Evolutionary conservation across 2,888 invertebrate genomes (phyloP), one percentile per base, ranked within the genome.

Genomic region (Papilio protenor): DNA sequence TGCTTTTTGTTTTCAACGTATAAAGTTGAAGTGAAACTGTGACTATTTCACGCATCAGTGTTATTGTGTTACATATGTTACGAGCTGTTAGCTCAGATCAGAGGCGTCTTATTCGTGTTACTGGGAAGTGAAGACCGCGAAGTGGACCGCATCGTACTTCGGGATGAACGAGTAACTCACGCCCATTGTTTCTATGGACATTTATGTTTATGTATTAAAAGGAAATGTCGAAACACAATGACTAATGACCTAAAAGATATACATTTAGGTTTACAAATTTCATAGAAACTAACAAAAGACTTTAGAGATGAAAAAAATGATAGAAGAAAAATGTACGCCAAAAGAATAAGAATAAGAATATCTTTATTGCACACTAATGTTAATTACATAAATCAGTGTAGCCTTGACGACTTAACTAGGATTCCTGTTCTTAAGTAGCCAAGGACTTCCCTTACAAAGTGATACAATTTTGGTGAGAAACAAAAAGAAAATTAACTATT

Each of bases 21-120:
- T 81, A 87, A 88, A 85, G 81, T 83, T 80, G 81, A 80, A 81
- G 83, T 85, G 86, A 86, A 86, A 87, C 86, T 87, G 87, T 83
- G 83, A 82, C 78, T 79, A 80, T 84, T 84, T 81, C 84, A 82
- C 86, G 88, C 83, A 85, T 86, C 83, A 87, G 82, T 82, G 84
- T 81, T 84, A 85, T 88, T 86, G 79, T 85, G 87, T 91, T 90
- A 90, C 91, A 88, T 85, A 82, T 87, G 87, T 91, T 90, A 90
- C 88, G 87, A 88, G 85, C 81, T 86, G 86, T 90, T 90, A 88
- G 89, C 89, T 89, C 87, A 89, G 88, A 87, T 85, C 85, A 81
- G 83, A 85, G 82, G 82, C 81, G 82, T 83, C 81, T 81, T 80
- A 79, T 80, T 86, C 83, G 83, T 79, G 75, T 70, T 82, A 82